A percentile compares a stretch with the other conserved stretches of the same genome.
These are phyloP conservation scores for Melieria omissa DNA, from an alignment of 2,888 invertebrate genomes.

Conservation along the genomic window DNA sequence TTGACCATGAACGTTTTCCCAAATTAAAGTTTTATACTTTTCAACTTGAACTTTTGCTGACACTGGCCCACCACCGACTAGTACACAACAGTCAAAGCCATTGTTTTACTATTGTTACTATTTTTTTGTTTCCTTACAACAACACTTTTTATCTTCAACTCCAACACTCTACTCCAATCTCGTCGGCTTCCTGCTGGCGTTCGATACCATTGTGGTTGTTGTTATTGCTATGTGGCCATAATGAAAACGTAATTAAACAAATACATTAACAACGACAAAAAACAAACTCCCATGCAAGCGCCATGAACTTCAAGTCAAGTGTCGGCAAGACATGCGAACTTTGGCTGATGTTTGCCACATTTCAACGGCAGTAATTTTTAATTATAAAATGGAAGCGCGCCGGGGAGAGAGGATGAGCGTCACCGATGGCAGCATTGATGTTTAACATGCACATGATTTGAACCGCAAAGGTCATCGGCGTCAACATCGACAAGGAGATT, in stretches of 20 bases:
- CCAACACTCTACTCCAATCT: not conserved
- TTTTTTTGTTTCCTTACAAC: not conserved
- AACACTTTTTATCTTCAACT: not conserved
- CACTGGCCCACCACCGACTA: not conserved
- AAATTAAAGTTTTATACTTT: slow-evolving; percentile 5
- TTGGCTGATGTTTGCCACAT: not conserved
- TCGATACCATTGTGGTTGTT: too few species aligned
- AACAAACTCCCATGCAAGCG: slow-evolving; percentile 2
- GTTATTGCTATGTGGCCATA: slow-evolving; percentile 12
- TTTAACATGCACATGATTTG: too few species aligned
- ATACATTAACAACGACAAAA: not conserved
- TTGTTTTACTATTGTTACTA: too few species aligned
- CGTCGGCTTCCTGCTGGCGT: not conserved
- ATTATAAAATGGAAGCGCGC: not conserved
- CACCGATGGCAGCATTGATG: too few species aligned
- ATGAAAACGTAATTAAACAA: slow-evolving; percentile 29
- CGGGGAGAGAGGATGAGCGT: too few species aligned
- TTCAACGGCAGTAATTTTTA: not conserved
- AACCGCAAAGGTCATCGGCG: too few species aligned
- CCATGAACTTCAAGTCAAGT: slow-evolving; percentile 27
- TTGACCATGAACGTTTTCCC: slow-evolving; percentile 17
- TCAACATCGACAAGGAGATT: too few species aligned
- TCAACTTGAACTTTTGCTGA: slow-evolving; percentile 33
- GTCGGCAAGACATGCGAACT: slow-evolving; percentile 4
- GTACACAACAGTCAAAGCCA: too few species aligned